Base-by-base conservation (phyloP, 2,888 invertebrate species). In the Cremastobaeus sp. region DNA sequence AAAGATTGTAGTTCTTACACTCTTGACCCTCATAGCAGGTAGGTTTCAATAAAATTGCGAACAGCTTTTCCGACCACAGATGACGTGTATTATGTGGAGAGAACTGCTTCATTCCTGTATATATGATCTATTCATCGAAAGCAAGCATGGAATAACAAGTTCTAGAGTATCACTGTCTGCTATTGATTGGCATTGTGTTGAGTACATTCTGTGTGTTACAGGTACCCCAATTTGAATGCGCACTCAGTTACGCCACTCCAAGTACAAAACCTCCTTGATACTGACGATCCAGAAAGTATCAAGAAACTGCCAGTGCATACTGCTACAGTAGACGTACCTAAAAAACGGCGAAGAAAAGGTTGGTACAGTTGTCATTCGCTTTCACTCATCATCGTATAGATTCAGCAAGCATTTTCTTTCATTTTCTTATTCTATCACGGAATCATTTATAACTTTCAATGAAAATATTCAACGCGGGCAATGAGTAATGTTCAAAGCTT, bases 1-100 rank as follows among this genome's bases (percentile, higher is more conserved):
- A 94, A 97, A 78, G 97, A 97, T 88, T 94, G 94, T 83, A 93
- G 93, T 60, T 92, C 93, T 8, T 97, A 96, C 86, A 95, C 96
- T 0, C 89, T 96, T 2, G 96, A 96, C 88, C 96, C 96, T 2
- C 92, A 93, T 54, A 94, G 95, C 2, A 92, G 97, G 83, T 86
- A 79, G 3, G 9, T 55, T 14, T 21, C 37, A 5, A 25, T n/a
- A n/a, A n/a, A n/a, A n/a, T n/a, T n/a, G n/a, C n/a, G n/a, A n/a
- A n/a, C n/a, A n/a, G n/a, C n/a, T n/a, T n/a, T n/a, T n/a, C n/a
- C n/a, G n/a, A n/a, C n/a, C n/a, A n/a, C n/a, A n/a, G n/a, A n/a
- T n/a, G n/a, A n/a, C n/a, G n/a, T n/a, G n/a, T n/a, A n/a, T n/a
- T n/a, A n/a, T n/a, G n/a, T n/a, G n/a, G n/a, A n/a, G n/a, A n/a